phyloP scores from a whole-genome alignment of 2,888 invertebrate species.

The Polydrusus tereticollis region DNA sequence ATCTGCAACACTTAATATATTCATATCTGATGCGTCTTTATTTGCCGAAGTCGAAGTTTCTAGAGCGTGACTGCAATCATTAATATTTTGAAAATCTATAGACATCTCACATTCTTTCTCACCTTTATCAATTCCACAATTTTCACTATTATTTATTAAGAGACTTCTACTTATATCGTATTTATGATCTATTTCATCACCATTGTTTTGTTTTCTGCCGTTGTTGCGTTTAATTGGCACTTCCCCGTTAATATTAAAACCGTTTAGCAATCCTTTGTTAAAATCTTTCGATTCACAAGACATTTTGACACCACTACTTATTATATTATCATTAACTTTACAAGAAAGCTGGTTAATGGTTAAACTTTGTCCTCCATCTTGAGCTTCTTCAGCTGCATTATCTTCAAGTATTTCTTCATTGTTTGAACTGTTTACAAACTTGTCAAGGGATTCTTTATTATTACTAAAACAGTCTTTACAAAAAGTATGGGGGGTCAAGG shows the following conservation, averaged over 20 bases:
- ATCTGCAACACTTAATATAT: too few relatives aligned
- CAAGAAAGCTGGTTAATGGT: neutral
- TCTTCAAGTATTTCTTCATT: neutral
- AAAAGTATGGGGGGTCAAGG: conserved; percentile 5
- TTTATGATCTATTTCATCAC: neutral
- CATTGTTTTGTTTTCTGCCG: conserved; percentile 21
- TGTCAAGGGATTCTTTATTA: conserved; percentile 7
- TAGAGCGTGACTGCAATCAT: too few relatives aligned
- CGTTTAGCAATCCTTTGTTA: conserved; percentile 36
- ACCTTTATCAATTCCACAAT: too few relatives aligned
- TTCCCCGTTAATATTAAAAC: neutral
- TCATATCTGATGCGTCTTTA: too few relatives aligned
- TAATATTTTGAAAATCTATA: too few relatives aligned
- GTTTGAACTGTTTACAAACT: neutral
- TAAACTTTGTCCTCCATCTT: too few relatives aligned
- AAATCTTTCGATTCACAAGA: conserved; percentile 8
- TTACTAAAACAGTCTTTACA: conserved; percentile 39
- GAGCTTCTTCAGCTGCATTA: neutral
- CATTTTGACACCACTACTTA: neutral
- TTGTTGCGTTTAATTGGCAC: conserved; percentile 15
- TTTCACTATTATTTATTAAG: too few relatives aligned
- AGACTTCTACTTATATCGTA: neutral
- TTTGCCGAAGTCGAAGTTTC: too few relatives aligned
- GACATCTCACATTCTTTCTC: too few relatives aligned
- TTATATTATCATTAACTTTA: neutral